phyloP scores from a whole-genome alignment of 2,797 vertebrate genomes.

The Oceanodroma leucorhoa region DNA sequence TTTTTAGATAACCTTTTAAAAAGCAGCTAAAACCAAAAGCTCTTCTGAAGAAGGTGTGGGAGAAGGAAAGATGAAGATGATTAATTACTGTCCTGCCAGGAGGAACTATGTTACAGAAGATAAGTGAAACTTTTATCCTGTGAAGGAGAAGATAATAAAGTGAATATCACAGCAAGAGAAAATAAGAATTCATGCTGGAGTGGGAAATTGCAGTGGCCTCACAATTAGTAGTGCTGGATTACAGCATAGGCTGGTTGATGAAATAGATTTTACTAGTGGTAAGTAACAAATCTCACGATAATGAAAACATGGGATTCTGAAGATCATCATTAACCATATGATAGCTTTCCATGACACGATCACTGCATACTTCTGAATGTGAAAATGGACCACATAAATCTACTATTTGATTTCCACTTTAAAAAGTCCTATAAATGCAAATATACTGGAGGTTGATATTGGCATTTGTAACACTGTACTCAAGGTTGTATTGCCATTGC shows the following conservation, averaged over 20 bases:
- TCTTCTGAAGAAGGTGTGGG: background rate
- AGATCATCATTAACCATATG: background rate
- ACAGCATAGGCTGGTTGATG: background rate
- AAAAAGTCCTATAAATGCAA: slow-evolving; percentile 54
- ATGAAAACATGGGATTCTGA: background rate
- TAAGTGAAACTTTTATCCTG: slow-evolving; percentile 13
- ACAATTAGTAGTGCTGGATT: background rate
- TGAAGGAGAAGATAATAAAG: slow-evolving; percentile 14
- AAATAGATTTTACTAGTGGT: slow-evolving; percentile 1
- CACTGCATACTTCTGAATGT: background rate
- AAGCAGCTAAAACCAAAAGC: background rate
- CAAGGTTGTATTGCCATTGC: slow-evolving; percentile 40
- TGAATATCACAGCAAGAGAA: background rate
- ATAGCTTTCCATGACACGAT: background rate
- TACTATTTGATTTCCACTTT: slow-evolving; percentile 22
- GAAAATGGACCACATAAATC: slow-evolving; percentile 29
- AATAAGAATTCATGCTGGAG: slow-evolving; percentile 1
- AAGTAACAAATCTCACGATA: slow-evolving; percentile 8
- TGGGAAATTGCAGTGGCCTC: slow-evolving; percentile 5
- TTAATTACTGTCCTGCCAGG: background rate
- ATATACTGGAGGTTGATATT: background rate
- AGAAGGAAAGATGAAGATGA: background rate
- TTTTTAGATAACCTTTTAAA: background rate
- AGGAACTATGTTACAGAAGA: background rate
- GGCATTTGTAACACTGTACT: slow-evolving; percentile 17